A percentile compares a stretch with the other conserved stretches of the same genome.
Conservation (phyloP, 2,797 vertebrate genomes). For the Eutrigla gurnardus region DNA sequence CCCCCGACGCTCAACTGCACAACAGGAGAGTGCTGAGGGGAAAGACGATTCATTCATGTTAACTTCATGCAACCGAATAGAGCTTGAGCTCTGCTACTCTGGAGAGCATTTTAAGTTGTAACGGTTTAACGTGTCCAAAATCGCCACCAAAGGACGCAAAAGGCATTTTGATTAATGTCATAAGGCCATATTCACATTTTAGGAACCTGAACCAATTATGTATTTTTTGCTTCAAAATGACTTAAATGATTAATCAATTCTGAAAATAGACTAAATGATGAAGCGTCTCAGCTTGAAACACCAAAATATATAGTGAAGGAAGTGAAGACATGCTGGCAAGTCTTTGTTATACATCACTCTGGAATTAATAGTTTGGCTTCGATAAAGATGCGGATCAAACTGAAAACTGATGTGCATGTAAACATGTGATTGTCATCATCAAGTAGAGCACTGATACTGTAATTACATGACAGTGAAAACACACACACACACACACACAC, state of each 20-base stretch:
- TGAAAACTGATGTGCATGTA: not conserved
- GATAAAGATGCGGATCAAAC: not conserved
- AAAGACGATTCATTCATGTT: not conserved
- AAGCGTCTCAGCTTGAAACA: no score
- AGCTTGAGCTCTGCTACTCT: no score
- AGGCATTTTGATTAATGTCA: no score
- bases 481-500: not conserved
- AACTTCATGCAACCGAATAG: not conserved
- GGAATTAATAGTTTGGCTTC: not conserved
- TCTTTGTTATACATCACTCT: not conserved
- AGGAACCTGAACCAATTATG: no score
- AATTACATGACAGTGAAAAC: not conserved
- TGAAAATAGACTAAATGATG: no score
- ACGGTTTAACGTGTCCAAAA: no score
- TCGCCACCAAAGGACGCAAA: no score
- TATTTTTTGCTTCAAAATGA: not conserved
- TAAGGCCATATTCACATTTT: no score
- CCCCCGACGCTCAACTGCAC: slow-evolving; percentile 92
- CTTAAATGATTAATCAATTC: no score
- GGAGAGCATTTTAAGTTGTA: no score
- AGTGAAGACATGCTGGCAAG: not conserved
- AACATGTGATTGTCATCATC: no score
- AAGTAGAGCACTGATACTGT: not conserved
- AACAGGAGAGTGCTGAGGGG: slow-evolving; percentile 70
- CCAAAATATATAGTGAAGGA: no score